phyloP scores from a whole-genome alignment of 2,888 invertebrate species.

The Melieria picta region DNA sequence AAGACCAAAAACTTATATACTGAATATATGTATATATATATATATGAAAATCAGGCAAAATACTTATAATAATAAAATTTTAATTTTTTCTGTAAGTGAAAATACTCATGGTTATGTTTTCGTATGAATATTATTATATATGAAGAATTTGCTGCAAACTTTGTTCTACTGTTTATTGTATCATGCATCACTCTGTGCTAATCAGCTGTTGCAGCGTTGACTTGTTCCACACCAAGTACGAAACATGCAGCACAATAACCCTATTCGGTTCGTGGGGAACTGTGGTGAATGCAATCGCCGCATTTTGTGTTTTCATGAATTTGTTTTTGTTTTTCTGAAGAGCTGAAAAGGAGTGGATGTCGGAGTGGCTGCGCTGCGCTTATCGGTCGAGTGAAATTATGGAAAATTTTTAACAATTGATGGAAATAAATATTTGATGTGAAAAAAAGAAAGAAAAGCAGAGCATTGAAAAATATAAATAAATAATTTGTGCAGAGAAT shows the following conservation, averaged over 20 bases:
- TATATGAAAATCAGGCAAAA: too few relatives aligned
- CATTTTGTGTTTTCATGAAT: conserved; percentile 24
- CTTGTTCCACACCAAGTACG: neutral
- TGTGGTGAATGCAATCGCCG: conserved; percentile 1
- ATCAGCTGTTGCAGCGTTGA: neutral
- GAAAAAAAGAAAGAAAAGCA: too few relatives aligned
- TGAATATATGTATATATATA: too few relatives aligned
- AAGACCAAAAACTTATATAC: too few relatives aligned
- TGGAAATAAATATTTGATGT: neutral
- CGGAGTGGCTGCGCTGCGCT: conserved; percentile 2
- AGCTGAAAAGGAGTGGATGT: conserved; percentile 17
- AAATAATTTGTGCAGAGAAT: too few relatives aligned
- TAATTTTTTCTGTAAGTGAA: too few relatives aligned
- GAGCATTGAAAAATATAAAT: too few relatives aligned
- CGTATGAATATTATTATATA: too few relatives aligned
- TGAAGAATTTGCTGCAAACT: too few relatives aligned
- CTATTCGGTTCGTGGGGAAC: neutral
- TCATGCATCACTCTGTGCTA: neutral
- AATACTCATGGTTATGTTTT: too few relatives aligned
- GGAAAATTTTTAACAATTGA: conserved; percentile 10
- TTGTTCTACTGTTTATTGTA: neutral
- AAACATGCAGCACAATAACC: conserved; percentile 1
- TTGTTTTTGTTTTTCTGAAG: conserved; percentile 30
- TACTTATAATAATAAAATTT: too few relatives aligned
- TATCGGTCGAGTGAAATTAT: conserved; percentile 20